phyloP scores from a whole-genome alignment of 2,113 vertebrate genomes.

The Arvicanthis niloticus region DNA sequence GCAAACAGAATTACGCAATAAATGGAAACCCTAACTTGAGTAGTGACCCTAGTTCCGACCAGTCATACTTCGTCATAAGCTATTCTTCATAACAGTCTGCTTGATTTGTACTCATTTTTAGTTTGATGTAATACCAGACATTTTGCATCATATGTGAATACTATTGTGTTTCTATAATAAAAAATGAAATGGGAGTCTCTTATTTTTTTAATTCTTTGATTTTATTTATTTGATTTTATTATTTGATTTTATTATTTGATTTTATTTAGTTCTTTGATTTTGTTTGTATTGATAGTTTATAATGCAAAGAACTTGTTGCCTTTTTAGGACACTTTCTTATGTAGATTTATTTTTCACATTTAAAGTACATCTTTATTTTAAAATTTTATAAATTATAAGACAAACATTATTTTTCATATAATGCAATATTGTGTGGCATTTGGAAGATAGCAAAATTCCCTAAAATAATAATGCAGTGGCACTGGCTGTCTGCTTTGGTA shows the following conservation, averaged over 20 bases:
- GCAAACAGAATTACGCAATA: background rate
- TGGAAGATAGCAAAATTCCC: conserved; percentile 32
- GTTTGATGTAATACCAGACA: background rate
- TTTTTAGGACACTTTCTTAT: conserved; percentile 43
- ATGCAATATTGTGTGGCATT: background rate
- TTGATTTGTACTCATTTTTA: background rate
- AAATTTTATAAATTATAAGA: background rate
- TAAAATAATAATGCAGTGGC: conserved; percentile 21
- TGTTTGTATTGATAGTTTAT: conserved; percentile 40
- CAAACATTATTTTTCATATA: background rate
- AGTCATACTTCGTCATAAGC: background rate
- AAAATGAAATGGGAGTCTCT: background rate
- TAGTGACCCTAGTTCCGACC: background rate
- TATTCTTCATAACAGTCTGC: background rate
- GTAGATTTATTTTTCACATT: background rate
- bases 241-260: too few relatives aligned
- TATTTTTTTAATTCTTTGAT: too few relatives aligned
- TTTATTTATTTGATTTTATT: too few relatives aligned
- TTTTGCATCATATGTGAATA: background rate
- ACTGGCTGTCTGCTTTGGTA: conserved; percentile 5
- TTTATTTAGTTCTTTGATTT: conserved; percentile 39
- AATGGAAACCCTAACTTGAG: background rate
- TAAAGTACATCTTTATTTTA: background rate
- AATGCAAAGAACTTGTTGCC: conserved; percentile 32
- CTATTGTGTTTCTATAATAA: conserved; percentile 12